Conservation (phyloP, 2,797 vertebrate genomes). For the Micromesistius poutassou region DNA sequence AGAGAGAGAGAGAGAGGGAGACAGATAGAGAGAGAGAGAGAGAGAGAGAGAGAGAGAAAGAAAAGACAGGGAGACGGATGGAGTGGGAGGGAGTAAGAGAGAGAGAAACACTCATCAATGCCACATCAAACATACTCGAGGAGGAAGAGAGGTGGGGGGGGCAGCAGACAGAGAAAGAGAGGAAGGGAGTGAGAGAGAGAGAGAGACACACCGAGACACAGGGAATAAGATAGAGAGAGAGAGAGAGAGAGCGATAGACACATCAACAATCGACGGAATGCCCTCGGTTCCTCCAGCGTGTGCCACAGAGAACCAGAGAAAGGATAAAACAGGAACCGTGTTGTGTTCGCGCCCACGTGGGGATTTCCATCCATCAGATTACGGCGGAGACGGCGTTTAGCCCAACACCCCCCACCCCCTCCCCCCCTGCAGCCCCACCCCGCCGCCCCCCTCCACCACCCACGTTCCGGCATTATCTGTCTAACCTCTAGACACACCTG, state of each 20-base stretch:
- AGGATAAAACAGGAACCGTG: neutral
- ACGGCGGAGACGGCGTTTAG: neutral
- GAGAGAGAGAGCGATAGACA: neutral
- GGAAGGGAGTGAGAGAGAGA: neutral
- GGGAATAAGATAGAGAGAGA: neutral
- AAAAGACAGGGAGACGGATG: neutral
- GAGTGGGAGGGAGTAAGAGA: neutral
- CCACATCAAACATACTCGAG: neutral
- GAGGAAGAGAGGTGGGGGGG: neutral
- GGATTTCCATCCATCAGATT: neutral
- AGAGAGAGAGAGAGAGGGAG: neutral
- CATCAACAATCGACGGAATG: neutral
- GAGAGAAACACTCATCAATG: neutral
- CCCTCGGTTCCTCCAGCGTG: neutral
- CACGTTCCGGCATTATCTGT: too few relatives aligned
- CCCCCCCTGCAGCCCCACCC: too few relatives aligned
- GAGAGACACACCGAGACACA: neutral
- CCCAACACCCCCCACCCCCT: too few relatives aligned
- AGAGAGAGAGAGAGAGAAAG: neutral
- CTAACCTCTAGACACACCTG: too few relatives aligned
- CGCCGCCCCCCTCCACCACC: too few relatives aligned
- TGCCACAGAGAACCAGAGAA: neutral
- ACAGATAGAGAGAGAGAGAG: neutral
- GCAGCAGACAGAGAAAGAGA: neutral
- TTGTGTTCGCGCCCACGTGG: neutral